These are phyloP conservation scores for Drosophila acutilabella DNA, from an alignment of 2,888 invertebrate genomes.

Conservation along the genomic window DNA sequence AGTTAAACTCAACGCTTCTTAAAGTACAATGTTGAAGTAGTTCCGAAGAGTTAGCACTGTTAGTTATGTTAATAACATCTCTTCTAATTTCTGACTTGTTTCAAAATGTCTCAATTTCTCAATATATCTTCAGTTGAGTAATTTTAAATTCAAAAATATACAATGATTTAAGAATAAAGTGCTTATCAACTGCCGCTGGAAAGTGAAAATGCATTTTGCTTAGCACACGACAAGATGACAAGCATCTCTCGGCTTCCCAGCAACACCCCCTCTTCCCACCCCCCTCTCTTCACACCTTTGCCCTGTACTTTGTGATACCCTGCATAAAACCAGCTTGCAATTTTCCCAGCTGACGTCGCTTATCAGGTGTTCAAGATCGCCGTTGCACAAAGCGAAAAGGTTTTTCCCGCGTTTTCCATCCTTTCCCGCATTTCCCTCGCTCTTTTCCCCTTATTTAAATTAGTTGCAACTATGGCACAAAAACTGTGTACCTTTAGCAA, in stretches of 20 bases:
- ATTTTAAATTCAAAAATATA: background rate
- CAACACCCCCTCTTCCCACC: background rate
- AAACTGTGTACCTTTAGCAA: constrained; percentile 66
- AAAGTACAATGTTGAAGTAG: no score
- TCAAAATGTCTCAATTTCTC: background rate
- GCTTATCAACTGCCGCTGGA: constrained; percentile 22
- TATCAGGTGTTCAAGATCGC: constrained; percentile 75
- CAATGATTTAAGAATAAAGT: background rate
- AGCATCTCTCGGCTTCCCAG: constrained; percentile 69
- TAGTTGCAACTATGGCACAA: constrained; percentile 63
- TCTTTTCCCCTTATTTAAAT: constrained; percentile 63
- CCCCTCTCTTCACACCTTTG: background rate
- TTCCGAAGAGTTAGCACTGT: background rate
- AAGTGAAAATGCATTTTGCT: constrained; percentile 57
- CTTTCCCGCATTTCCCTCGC: constrained; percentile 70
- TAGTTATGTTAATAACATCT: no score
- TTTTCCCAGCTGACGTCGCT: constrained; percentile 68
- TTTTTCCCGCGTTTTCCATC: constrained; percentile 71
- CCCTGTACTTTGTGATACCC: no score
- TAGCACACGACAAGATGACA: constrained; percentile 42
- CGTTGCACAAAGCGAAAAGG: constrained; percentile 65
- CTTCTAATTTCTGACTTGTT: background rate
- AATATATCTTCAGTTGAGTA: background rate
- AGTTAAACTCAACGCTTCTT: no score
- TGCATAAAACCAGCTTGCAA: constrained; percentile 13